Evolutionary conservation across 2,113 vertebrate genomes (phyloP).

Genomic region (Sarotherodon lohbergeri): DNA sequence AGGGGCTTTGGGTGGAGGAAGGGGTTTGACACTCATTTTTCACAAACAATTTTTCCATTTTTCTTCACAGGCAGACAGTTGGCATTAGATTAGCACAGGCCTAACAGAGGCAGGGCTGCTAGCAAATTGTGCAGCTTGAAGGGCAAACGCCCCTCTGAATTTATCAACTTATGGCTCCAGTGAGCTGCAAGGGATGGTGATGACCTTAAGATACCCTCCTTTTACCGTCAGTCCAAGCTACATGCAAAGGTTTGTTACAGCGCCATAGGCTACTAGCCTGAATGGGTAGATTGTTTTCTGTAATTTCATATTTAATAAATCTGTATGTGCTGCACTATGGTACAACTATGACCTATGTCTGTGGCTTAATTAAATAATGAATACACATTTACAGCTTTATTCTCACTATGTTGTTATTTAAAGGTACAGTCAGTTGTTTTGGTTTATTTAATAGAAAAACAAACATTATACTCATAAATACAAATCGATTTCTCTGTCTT

Average conservation of each 20-base stretch:
- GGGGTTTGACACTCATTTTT: conserved; percentile 71
- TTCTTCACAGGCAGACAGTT: conserved; percentile 73
- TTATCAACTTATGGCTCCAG: conserved; percentile 73
- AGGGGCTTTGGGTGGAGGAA: conserved; percentile 48
- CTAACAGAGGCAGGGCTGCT: conserved; percentile 68
- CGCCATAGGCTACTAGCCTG: conserved; percentile 23
- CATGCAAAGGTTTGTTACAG: conserved; percentile 23
- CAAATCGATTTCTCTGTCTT: not conserved
- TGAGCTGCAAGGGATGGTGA: conserved; percentile 67
- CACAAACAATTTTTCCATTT: conserved; percentile 74
- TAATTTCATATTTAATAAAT: conserved; percentile 38
- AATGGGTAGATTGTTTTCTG: not conserved
- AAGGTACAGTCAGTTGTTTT: not conserved
- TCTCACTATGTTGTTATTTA: not conserved
- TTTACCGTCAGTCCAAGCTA: conserved; percentile 52
- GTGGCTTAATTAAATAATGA: not conserved
- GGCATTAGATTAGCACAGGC: conserved; percentile 75
- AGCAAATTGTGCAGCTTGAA: conserved; percentile 75
- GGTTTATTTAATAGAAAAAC: not conserved
- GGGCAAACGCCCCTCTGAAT: conserved; percentile 76
- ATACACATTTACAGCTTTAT: not conserved
- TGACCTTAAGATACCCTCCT: conserved; percentile 74
- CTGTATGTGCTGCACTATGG: not conserved
- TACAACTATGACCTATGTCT: not conserved
- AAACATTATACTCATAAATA: not conserved